Evolutionary conservation across 2,113 vertebrate genomes (phyloP), one percentile per base, ranked within the genome.

Genomic region (Heterotis niloticus): DNA sequence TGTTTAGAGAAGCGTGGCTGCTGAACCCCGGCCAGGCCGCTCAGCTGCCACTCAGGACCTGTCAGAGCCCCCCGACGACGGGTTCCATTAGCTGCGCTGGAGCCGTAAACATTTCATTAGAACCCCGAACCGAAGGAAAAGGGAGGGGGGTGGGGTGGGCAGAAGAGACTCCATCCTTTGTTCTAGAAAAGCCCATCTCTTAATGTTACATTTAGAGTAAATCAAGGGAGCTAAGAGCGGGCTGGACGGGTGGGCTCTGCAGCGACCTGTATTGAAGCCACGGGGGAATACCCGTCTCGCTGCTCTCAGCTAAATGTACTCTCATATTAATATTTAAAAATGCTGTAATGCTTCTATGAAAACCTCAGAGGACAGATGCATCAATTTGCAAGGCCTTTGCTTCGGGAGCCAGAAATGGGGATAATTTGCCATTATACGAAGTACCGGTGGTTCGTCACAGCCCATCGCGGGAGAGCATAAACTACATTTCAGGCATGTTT

Each of bases 241-340:
- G 34, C 34, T 7, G 34, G 34, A 44, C 94, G 94, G 93, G 90
- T 86, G 85, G 92, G 97, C 96, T 95, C 96, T 95, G 95, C 90
- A 82, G 96, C 96, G 97, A 95, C 95, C 95, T 89, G 89, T 91
- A 93, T 88, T 90, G 89, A 92, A 95, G 93, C 92, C 95, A 94
- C 94, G 85, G 90, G 95, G 96, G 96, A 96, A 95, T 95, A 94
- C 92, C 89, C 92, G 89, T 90, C 92, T 90, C 94, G 95, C 94
- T 94, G 92, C 96, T 95, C 95, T 92, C 94, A 91, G 93, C 96
- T 97, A 98, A 99, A 99, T 99, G 96, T 96, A 98, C 95, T 97
- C 93, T 96, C 94, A 96, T 96, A 99, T 99, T 98, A 98, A 98
- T 98, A 98, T 98, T 99, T 99, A 96, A 99, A 96, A 98, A 96